These are phyloP conservation scores for Pseudochirops corinnae DNA, from an alignment of 2,797 vertebrate species.

Conservation along the genomic window DNA sequence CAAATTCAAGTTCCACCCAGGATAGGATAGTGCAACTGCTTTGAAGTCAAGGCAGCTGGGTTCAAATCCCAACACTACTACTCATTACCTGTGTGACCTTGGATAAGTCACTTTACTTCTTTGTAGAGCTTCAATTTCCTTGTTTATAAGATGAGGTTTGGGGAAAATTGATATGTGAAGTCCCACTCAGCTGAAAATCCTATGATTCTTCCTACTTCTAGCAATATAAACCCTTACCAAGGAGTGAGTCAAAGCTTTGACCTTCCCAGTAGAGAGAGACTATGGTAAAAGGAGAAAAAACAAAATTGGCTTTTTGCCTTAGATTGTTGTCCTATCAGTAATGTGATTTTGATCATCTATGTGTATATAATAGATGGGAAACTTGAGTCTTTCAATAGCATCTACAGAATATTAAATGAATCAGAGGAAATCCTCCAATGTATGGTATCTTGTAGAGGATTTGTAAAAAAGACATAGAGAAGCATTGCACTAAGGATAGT, in stretches of 20 bases:
- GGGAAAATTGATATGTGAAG: background rate
- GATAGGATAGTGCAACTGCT: background rate
- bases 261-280: background rate
- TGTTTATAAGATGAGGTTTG: background rate
- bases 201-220: background rate
- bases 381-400: background rate
- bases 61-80: background rate
- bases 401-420: background rate
- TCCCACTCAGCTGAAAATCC: background rate
- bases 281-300: background rate
- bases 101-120: background rate
- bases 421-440: background rate
- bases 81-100: background rate
- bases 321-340: background rate
- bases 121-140: background rate
- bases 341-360: background rate
- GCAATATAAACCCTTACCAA: background rate
- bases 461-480: background rate
- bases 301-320: background rate
- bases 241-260: background rate
- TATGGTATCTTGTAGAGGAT: background rate
- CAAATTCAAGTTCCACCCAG: slow-evolving; percentile 30
- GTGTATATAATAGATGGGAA: background rate
- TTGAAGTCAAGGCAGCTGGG: background rate
- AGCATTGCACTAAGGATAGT: background rate